Evolutionary conservation across 1,140 invertebrate species (phyloP).

Genomic region (Conus ventricosus): DNA sequence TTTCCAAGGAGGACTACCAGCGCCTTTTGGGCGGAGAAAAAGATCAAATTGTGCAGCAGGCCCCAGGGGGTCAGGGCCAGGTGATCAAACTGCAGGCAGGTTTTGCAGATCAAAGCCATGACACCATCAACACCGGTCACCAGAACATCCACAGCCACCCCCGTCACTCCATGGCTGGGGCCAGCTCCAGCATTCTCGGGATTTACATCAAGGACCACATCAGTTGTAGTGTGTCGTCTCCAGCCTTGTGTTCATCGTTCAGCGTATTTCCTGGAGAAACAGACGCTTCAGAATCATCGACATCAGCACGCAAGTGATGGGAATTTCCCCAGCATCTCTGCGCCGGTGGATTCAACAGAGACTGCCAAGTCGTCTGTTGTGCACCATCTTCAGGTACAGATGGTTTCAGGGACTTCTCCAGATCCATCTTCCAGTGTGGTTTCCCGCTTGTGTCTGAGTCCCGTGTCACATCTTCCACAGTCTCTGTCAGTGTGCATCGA

Average conservation of each 20-base stretch:
- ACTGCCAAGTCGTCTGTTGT: too few species aligned
- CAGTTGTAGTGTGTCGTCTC: background rate
- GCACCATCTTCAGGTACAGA: background rate
- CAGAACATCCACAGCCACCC: background rate
- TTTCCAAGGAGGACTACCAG: conserved; percentile 45
- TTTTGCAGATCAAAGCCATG: conserved; percentile 31
- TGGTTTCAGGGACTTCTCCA: background rate
- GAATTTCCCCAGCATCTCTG: too few species aligned
- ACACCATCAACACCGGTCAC: background rate
- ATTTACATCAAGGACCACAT: background rate
- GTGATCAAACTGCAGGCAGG: conserved; percentile 43
- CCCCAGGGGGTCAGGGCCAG: conserved; percentile 33
- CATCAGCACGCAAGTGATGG: too few species aligned
- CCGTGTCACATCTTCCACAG: too few species aligned
- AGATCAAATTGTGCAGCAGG: conserved; percentile 41
- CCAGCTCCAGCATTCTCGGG: background rate
- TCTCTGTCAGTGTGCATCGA: background rate
- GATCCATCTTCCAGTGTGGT: too few species aligned
- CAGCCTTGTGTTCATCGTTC: too few species aligned
- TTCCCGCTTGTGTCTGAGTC: too few species aligned
- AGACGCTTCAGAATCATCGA: background rate
- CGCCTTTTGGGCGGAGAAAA: conserved; percentile 46
- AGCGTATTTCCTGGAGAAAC: background rate
- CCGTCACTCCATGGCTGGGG: background rate
- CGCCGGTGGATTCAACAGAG: background rate